Evolutionary conservation across 2,888 invertebrate species (phyloP).

Genomic region (Fragum fragum): DNA sequence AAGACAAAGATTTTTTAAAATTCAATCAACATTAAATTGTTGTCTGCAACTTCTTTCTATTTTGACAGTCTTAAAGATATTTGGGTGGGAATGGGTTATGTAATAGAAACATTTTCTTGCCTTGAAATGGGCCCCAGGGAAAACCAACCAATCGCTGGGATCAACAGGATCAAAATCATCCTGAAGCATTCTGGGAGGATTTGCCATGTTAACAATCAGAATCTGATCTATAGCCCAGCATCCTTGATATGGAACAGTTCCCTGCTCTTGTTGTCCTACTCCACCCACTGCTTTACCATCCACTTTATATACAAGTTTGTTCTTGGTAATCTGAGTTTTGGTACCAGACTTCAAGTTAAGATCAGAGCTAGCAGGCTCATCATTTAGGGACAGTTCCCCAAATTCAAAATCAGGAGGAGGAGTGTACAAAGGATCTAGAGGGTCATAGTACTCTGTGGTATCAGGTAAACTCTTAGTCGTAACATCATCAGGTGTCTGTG

Average conservation of each 20-base stretch:
- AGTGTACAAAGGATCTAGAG: background rate
- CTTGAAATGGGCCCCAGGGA: slow-evolving; percentile 86
- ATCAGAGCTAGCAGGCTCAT: background rate
- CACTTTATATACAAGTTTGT: slow-evolving; percentile 9
- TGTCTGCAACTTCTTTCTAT: too few relatives aligned
- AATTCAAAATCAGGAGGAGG: slow-evolving; percentile 5
- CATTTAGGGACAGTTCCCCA: slow-evolving; percentile 5
- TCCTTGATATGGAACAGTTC: slow-evolving; percentile 69
- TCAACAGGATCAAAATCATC: slow-evolving; percentile 87
- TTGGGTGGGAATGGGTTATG: too few relatives aligned
- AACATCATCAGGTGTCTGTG: background rate
- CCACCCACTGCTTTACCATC: slow-evolving; percentile 6
- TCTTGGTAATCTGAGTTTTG: background rate
- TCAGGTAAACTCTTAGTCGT: background rate
- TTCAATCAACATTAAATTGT: too few relatives aligned
- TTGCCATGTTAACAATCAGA: slow-evolving; percentile 83
- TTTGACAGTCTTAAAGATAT: too few relatives aligned
- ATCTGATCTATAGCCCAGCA: slow-evolving; percentile 87
- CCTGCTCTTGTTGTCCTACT: slow-evolving; percentile 31
- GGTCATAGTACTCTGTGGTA: background rate
- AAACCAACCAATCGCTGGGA: slow-evolving; percentile 86
- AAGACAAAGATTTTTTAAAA: too few relatives aligned
- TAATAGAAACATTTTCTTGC: slow-evolving; percentile 71
- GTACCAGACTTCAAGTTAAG: background rate
- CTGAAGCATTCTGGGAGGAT: slow-evolving; percentile 79